These are phyloP conservation scores for Bombus waltoni DNA, from an alignment of 1,140 invertebrate species.

Conservation along the genomic window DNA sequence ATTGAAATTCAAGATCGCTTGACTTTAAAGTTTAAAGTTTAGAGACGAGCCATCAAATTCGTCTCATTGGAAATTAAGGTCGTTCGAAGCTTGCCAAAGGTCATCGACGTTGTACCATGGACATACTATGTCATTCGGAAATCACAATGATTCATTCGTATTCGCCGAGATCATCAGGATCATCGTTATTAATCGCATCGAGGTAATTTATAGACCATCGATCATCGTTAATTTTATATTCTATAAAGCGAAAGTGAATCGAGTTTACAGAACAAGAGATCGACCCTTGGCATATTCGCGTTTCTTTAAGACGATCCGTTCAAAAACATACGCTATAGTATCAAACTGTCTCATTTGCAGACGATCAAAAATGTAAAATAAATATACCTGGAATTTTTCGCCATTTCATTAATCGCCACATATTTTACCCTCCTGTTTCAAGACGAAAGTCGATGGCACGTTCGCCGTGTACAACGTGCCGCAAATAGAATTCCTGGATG, in stretches of 20 bases:
- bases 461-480: background rate
- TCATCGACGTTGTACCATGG: background rate
- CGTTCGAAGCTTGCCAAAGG: background rate
- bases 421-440: background rate
- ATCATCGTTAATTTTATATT: background rate
- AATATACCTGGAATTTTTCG: background rate
- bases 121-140: background rate
- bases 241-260: too few relatives aligned
- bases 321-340: too few relatives aligned
- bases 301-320: too few relatives aligned
- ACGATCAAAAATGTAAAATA: background rate
- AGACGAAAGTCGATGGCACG: background rate
- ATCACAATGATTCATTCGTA: background rate
- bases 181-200: background rate
- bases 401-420: background rate
- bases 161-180: background rate
- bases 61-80: background rate
- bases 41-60: background rate
- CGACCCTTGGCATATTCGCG: too few relatives aligned
- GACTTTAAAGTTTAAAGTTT: background rate
- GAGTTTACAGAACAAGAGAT: too few relatives aligned
- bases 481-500: conserved; percentile 24
- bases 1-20: background rate
- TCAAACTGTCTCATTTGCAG: background rate
- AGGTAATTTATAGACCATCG: background rate